phyloP scores from a whole-genome alignment of 2,888 invertebrate genomes.

The Agrypnus murinus region DNA sequence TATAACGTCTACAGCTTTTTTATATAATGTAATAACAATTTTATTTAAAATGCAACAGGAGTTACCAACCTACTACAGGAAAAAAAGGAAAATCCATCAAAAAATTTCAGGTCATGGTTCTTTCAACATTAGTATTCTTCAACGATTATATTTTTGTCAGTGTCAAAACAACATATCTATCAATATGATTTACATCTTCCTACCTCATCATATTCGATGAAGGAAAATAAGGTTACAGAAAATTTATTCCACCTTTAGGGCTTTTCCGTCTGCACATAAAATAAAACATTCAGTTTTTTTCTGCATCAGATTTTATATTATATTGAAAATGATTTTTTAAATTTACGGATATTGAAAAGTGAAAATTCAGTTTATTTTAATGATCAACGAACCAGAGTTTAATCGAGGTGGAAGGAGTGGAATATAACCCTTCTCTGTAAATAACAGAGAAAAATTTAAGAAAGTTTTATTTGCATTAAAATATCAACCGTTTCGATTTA shows the following conservation, averaged over 20 bases:
- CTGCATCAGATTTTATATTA: not conserved
- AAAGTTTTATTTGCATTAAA: no score
- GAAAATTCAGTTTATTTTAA: not conserved
- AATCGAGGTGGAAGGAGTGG: no score
- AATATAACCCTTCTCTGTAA: no score
- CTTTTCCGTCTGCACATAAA: not conserved
- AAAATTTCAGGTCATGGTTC: not conserved
- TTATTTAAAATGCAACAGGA: not conserved
- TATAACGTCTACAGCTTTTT: no score
- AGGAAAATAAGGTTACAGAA: not conserved
- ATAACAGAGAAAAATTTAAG: no score
- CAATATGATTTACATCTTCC: constrained; percentile 3
- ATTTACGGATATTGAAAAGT: not conserved
- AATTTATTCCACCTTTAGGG: no score
- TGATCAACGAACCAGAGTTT: no score
- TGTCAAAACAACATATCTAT: constrained; percentile 9
- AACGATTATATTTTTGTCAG: not conserved
- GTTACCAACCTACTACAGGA: not conserved
- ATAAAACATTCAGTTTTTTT: not conserved
- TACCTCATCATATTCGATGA: not conserved
- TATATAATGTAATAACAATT: no score
- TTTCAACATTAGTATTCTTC: constrained; percentile 1
- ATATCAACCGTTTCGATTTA: no score
- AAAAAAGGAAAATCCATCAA: not conserved
- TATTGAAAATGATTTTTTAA: not conserved